A percentile compares a stretch with the other conserved stretches of the same genome.
Evolutionary conservation across 2,797 vertebrate genomes (phyloP).

Genomic region (Sylvia borin): DNA sequence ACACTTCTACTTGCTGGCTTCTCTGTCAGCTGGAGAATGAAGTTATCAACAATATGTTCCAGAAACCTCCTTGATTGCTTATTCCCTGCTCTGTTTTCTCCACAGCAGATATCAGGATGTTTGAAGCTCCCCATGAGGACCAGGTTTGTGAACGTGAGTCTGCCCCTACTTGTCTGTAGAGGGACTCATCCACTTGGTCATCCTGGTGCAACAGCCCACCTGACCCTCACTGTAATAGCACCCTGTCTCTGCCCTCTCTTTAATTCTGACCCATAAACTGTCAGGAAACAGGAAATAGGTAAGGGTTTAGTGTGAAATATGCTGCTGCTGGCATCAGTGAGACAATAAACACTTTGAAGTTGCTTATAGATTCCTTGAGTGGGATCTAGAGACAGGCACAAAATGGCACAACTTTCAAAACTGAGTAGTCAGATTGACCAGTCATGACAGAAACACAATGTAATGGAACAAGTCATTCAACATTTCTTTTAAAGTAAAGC

Average conservation of each 20-base stretch:
- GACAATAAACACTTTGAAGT: neutral
- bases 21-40: neutral
- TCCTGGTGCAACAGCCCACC: neutral
- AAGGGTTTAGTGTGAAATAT: neutral
- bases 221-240: neutral
- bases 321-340: neutral
- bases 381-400: neutral
- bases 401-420: neutral
- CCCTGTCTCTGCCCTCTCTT: neutral
- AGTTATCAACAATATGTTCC: neutral
- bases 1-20: too few species aligned
- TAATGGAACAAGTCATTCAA: neutral
- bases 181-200: neutral
- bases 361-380: neutral
- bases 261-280: neutral
- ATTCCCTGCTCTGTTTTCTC: neutral
- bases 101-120: neutral
- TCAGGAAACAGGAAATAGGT: neutral
- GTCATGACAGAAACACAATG: neutral
- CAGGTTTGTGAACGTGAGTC: neutral
- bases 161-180: neutral
- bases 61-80: neutral
- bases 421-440: neutral
- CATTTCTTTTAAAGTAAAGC: neutral
- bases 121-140: neutral